These are phyloP conservation scores for Adelphocoris suturalis DNA, from an alignment of 2,888 invertebrate genomes.

Conservation along the genomic window DNA sequence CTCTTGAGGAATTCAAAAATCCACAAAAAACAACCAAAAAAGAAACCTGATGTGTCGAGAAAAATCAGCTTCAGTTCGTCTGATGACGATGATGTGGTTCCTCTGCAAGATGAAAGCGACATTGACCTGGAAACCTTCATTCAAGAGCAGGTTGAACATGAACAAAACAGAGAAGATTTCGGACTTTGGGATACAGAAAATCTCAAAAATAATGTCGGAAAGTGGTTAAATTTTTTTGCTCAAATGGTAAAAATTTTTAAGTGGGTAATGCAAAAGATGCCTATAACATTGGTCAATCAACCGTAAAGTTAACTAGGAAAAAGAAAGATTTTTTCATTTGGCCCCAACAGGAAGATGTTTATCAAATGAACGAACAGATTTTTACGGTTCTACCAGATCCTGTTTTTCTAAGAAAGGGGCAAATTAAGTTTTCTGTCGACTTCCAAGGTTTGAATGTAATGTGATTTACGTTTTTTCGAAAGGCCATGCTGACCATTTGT, in stretches of 20 bases:
- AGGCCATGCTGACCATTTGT: too few species aligned
- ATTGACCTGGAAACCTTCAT: neutral
- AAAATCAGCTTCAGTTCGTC: too few species aligned
- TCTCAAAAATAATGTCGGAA: neutral
- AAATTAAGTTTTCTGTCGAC: neutral
- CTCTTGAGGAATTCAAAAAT: too few species aligned
- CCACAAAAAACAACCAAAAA: too few species aligned
- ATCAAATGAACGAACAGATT: neutral
- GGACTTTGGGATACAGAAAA: neutral
- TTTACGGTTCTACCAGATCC: neutral
- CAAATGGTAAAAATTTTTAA: too few species aligned
- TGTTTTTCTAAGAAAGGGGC: neutral
- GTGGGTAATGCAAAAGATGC: too few species aligned
- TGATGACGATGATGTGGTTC: too few species aligned
- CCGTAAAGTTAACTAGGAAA: neutral
- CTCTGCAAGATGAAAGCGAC: neutral
- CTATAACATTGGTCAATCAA: too few species aligned
- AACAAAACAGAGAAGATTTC: neutral
- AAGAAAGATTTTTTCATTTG: neutral
- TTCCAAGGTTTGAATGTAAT: neutral
- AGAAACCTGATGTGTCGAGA: too few species aligned
- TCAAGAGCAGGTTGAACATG: neutral
- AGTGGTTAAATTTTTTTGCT: neutral
- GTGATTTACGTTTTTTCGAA: too few species aligned
- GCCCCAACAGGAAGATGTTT: conserved; percentile 4